phyloP scores from a whole-genome alignment of 2,113 vertebrate species.

The Lipotes vexillifer region DNA sequence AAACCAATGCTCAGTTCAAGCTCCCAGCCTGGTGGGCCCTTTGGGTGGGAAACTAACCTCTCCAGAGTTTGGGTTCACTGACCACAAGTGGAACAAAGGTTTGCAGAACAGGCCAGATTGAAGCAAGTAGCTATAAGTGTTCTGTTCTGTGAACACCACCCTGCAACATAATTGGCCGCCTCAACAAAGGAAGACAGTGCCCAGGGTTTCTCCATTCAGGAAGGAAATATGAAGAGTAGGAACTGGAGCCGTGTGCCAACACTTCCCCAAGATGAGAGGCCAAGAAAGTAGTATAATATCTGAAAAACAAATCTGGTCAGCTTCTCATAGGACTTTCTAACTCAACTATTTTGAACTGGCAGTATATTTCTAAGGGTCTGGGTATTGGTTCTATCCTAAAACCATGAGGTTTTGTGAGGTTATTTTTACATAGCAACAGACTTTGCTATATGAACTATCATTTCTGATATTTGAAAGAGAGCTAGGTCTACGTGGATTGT shows the following conservation, averaged over 20 bases:
- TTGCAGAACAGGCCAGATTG: not conserved
- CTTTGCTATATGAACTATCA: not conserved
- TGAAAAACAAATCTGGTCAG: slow-evolving; percentile 27
- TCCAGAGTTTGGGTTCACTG: slow-evolving; percentile 46
- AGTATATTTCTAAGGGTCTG: not conserved
- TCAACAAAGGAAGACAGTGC: slow-evolving; percentile 27
- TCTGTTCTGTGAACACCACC: slow-evolving; percentile 20
- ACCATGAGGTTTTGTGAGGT: not conserved
- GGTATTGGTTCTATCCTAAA: not conserved
- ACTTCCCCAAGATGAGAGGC: slow-evolving; percentile 29
- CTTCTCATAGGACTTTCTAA: slow-evolving; percentile 1
- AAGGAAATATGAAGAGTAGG: slow-evolving; percentile 47
- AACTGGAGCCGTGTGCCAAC: slow-evolving; percentile 30
- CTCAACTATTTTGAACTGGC: not conserved
- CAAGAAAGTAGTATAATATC: slow-evolving; percentile 39
- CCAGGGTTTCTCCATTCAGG: slow-evolving; percentile 38
- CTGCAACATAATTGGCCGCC: slow-evolving; percentile 23
- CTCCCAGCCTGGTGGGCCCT: slow-evolving; percentile 62
- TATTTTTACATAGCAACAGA: not conserved
- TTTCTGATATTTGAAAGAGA: not conserved
- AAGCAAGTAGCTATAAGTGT: not conserved
- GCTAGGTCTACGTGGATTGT: not conserved
- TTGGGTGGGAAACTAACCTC: slow-evolving; percentile 47
- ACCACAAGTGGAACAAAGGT: slow-evolving; percentile 58
- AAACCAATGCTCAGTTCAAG: slow-evolving; percentile 27